Base-by-base conservation (phyloP, 2,888 invertebrate species). In the Dryobota labecula region DNA sequence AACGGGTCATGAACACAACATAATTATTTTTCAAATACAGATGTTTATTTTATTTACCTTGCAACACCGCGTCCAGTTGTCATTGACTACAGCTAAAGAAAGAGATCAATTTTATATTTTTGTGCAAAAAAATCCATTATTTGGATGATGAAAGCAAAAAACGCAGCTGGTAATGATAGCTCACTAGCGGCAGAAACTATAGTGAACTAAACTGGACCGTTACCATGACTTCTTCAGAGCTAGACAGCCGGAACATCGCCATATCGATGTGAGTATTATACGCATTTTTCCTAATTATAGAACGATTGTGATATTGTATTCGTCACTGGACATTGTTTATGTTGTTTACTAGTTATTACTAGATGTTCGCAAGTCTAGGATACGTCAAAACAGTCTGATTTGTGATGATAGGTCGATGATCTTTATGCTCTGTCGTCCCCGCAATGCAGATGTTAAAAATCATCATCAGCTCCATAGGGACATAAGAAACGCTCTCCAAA, bases 71-170 rank as follows among this genome's bases (percentile, higher is more conserved):
- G 3, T 41, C 13, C 15, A 76, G 62, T 77, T 86, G 87, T 87
- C 87, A 87, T 57, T 83, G 70, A 73, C 66, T 69, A 70, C 65
- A 62, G 69, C 51, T 66, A 78, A 38, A 66, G 76, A 73, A 79
- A 79, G 71, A 82, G 82, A 89, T 88, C 86, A 86, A 86, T 90
- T 87, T 91, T 91, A 87, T 92, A 89, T 92, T 92, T 92, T 92
- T 88, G 88, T 90, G 88, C 87, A 91, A 92, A 91, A 92, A 94
- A 91, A 78, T 83, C 84, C 85, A 87, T 82, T 91, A 90, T 90
- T 93, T 90, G 92, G 94, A 95, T 94, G 90, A 95, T 95, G 95
- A 94, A 92, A 94, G 92, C 89, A 93, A 95, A 93, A 94, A 95
- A 90, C 88, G 78, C 86, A 86, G 85, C 86, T 87, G 85, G 89